Conservation (phyloP, 2,797 vertebrate genomes). For the Ctenochaetus hawaiiensis region DNA sequence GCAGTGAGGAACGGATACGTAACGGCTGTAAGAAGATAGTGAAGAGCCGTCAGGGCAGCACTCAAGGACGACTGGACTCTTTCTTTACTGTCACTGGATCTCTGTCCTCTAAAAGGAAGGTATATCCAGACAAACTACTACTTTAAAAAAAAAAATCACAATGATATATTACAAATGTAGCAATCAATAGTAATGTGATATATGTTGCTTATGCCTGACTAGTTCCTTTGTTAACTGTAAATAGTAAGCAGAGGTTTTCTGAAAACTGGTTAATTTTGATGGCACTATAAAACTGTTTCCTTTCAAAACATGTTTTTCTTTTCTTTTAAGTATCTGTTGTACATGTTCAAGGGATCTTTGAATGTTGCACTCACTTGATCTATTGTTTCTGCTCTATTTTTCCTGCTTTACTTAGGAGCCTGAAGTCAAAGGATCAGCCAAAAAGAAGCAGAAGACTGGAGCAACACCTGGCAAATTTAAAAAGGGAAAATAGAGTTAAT, state of each 20-base stretch:
- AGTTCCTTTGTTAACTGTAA: background rate
- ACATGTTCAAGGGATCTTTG: background rate
- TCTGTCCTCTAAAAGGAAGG: conserved; percentile 96
- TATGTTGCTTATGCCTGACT: background rate
- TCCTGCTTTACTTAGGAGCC: conserved; percentile 77
- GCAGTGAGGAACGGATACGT: conserved; percentile 92
- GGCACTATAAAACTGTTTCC: background rate
- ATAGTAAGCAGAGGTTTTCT: background rate
- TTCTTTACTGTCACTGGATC: conserved; percentile 97
- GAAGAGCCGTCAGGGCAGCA: conserved; percentile 96
- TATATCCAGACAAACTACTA: conserved; percentile 28
- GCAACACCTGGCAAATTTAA: conserved; percentile 84
- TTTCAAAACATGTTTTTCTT: too few species aligned
- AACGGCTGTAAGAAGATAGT: conserved; percentile 91
- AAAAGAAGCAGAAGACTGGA: conserved; percentile 92
- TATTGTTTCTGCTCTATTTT: background rate
- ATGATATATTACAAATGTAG: background rate
- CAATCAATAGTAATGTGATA: background rate
- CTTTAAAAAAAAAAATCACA: too few species aligned
- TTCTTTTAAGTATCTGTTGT: background rate
- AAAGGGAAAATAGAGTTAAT: conserved; percentile 85
- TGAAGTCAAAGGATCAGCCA: conserved; percentile 89
- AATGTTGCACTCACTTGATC: background rate
- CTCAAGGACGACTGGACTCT: conserved; percentile 94
- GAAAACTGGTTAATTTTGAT: background rate